Evolutionary conservation across 2,113 vertebrate species (phyloP).

Genomic region (Collichthys lucidus): DNA sequence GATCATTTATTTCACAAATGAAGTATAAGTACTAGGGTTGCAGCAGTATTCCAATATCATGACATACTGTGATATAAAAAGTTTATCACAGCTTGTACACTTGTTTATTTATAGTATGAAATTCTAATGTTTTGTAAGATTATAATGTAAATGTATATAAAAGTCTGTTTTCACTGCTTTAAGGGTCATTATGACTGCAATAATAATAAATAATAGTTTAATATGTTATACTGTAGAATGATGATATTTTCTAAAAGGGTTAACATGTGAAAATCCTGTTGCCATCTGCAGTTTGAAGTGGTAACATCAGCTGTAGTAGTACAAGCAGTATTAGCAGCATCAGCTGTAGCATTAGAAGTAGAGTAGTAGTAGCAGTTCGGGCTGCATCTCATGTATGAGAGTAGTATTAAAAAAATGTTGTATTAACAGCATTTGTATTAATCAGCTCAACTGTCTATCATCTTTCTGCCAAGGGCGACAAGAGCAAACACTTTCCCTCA

Average conservation of each 20-base stretch:
- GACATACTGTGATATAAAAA: no score
- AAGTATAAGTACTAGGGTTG: no score
- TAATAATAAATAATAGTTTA: no score
- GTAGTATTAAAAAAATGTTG: not conserved
- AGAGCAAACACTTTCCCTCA: not conserved
- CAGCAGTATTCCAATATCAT: no score
- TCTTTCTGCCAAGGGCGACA: slow-evolving; percentile 4
- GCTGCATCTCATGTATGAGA: not conserved
- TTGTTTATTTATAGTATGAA: no score
- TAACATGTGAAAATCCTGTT: not conserved
- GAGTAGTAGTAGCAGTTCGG: not conserved
- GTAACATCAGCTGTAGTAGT: not conserved
- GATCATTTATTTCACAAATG: no score
- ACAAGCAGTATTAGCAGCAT: not conserved
- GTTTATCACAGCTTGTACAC: no score
- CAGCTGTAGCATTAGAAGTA: not conserved
- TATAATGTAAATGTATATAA: no score
- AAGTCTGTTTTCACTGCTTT: no score
- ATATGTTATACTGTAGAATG: no score
- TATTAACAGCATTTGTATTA: slow-evolving; percentile 3
- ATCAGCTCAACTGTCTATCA: slow-evolving; percentile 14
- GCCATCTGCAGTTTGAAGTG: not conserved
- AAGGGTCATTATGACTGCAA: no score
- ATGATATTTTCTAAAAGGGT: not conserved
- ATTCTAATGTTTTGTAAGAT: no score